Conservation (phyloP, 2,888 invertebrate genomes). For the Polylopha cassiicola region DNA sequence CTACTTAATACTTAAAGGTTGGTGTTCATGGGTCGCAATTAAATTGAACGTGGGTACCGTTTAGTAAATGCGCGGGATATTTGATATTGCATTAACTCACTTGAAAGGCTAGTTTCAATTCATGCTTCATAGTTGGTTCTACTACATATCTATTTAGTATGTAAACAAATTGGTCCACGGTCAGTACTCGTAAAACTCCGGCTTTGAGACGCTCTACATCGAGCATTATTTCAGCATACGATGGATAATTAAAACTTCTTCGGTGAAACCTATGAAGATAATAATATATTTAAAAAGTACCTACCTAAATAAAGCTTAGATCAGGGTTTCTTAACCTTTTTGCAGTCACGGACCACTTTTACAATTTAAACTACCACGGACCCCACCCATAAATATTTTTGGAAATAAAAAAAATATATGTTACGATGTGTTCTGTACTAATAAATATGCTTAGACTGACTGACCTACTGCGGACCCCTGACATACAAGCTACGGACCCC, state of each 20-base stretch:
- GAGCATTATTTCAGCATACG: constrained; percentile 56
- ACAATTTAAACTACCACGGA: too few species aligned
- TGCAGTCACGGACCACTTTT: too few species aligned
- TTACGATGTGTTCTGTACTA: too few species aligned
- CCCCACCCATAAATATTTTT: too few species aligned
- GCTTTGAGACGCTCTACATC: constrained; percentile 53
- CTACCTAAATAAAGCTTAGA: not conserved
- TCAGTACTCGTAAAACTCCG: constrained; percentile 44
- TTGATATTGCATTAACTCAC: constrained; percentile 30
- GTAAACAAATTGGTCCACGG: constrained; percentile 57
- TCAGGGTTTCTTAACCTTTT: too few species aligned
- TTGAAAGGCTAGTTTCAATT: constrained; percentile 56
- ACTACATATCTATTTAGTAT: constrained; percentile 50
- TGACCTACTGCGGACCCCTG: too few species aligned
- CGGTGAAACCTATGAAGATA: constrained; percentile 50
- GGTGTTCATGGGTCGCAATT: too few species aligned
- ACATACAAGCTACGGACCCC: too few species aligned
- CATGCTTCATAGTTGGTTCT: constrained; percentile 54
- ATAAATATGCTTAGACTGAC: too few species aligned
- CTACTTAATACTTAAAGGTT: too few species aligned
- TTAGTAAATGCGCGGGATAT: not conserved
- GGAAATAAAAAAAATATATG: too few species aligned
- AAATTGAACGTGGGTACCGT: too few species aligned
- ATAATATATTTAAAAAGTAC: not conserved
- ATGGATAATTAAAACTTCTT: constrained; percentile 56